Conservation (phyloP, 2,888 invertebrate genomes). For the Heliconius ismenius region DNA sequence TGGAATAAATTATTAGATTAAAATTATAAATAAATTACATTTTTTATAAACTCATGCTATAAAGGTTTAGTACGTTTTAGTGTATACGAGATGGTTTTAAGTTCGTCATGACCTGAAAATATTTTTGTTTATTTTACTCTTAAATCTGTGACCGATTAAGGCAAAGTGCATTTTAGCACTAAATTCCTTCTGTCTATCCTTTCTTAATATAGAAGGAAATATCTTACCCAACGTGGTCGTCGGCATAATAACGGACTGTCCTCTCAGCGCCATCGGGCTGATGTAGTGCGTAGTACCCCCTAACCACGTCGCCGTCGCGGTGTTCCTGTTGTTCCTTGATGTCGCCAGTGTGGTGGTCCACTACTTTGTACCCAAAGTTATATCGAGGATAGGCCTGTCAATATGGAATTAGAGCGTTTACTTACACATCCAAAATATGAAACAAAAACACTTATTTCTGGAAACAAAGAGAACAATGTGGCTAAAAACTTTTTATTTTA, state of each 20-base stretch:
- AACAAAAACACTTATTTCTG: too few species aligned
- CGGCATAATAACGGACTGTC: constrained; percentile 79
- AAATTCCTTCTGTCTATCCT: background rate
- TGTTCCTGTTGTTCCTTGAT: constrained; percentile 51
- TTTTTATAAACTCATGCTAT: too few species aligned
- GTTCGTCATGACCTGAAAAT: too few species aligned
- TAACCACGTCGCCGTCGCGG: constrained; percentile 40
- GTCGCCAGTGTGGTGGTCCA: constrained; percentile 72
- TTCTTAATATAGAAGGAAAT: background rate
- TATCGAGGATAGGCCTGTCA: constrained; percentile 48
- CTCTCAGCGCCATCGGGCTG: constrained; percentile 76
- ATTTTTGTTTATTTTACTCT: too few species aligned
- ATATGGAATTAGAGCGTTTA: background rate
- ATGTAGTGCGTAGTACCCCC: constrained; percentile 72
- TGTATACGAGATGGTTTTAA: too few species aligned
- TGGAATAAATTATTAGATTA: constrained; percentile 47
- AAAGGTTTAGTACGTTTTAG: too few species aligned
- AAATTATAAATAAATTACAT: too few species aligned
- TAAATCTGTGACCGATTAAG: too few species aligned
- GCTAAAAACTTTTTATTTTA: too few species aligned
- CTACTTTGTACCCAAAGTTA: constrained; percentile 68
- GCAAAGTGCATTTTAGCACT: background rate
- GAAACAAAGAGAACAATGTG: too few species aligned
- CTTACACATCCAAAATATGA: too few species aligned
- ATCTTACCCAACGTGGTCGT: constrained; percentile 61